These are phyloP conservation scores for Gila orcuttii DNA, from an alignment of 2,113 vertebrate species.

Conservation along the genomic window DNA sequence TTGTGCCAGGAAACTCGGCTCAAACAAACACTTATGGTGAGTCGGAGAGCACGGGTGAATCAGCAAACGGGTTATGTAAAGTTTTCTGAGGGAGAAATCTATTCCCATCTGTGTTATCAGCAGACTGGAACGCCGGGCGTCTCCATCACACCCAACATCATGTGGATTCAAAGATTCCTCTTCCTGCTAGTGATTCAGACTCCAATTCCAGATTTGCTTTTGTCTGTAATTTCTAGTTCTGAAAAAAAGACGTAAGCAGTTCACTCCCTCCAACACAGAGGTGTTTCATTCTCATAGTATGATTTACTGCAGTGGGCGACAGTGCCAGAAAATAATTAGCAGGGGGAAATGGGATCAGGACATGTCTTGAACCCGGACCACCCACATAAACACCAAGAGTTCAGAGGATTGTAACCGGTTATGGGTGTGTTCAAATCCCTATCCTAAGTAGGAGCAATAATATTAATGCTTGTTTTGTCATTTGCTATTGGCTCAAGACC, in stretches of 20 bases:
- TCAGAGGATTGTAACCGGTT: neutral
- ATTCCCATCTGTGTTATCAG: slow-evolving; percentile 31
- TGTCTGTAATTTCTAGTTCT: neutral
- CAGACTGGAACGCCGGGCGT: slow-evolving; percentile 4
- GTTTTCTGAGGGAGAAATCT: slow-evolving; percentile 28
- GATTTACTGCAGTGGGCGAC: neutral
- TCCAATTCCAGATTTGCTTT: neutral
- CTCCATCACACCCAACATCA: slow-evolving; percentile 28
- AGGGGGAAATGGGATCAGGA: neutral
- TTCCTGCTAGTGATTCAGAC: too few relatives aligned
- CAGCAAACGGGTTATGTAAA: slow-evolving; percentile 40
- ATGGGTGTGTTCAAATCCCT: neutral
- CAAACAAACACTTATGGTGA: neutral
- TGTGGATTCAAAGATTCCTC: slow-evolving; percentile 14
- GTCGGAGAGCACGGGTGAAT: slow-evolving; percentile 12
- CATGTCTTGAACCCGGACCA: neutral
- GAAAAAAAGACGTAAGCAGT: neutral
- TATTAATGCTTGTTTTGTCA: neutral
- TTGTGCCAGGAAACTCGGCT: slow-evolving; percentile 31
- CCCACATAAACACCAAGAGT: neutral
- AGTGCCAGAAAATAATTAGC: neutral
- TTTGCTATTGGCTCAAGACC: neutral
- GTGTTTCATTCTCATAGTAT: slow-evolving; percentile 5
- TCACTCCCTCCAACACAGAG: neutral
- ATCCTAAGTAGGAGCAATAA: neutral